phyloP scores from a whole-genome alignment of 2,113 vertebrate species.

The Lagopus muta region DNA sequence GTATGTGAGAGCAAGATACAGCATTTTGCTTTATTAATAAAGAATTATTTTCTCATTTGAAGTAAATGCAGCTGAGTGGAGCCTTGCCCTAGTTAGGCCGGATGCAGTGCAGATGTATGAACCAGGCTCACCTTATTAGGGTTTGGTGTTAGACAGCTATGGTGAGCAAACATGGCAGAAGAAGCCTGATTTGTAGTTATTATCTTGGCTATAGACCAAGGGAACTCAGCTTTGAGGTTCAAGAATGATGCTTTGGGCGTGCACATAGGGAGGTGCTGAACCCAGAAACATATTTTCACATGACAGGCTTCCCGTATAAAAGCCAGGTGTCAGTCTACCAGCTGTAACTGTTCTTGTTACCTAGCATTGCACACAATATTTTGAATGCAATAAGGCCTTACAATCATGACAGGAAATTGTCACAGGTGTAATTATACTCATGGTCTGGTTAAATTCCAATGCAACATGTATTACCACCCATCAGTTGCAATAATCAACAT shows the following conservation, averaged over 20 bases:
- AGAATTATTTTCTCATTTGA: background rate
- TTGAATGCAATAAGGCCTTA: background rate
- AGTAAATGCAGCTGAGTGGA: background rate
- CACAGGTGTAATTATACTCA: background rate
- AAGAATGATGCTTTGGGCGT: fast-evolving
- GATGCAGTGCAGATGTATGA: background rate
- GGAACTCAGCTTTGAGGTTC: fast-evolving
- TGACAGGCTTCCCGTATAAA: background rate
- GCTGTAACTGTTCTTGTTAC: background rate
- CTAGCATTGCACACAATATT: fast-evolving
- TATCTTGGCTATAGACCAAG: background rate
- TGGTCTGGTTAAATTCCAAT: background rate
- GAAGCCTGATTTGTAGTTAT: background rate
- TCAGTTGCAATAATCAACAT: background rate
- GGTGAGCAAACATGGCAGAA: fast-evolving
- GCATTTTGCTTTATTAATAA: background rate
- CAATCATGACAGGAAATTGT: background rate
- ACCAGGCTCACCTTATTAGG: fast-evolving
- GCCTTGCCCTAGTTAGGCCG: fast-evolving
- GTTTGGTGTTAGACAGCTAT: background rate
- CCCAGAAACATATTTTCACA: background rate
- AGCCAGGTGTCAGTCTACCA: background rate
- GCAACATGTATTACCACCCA: background rate
- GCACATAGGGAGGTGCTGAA: background rate
- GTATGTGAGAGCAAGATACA: background rate